Base-by-base conservation (phyloP, 2,113 vertebrate species). In the Corythornis cristatus region DNA sequence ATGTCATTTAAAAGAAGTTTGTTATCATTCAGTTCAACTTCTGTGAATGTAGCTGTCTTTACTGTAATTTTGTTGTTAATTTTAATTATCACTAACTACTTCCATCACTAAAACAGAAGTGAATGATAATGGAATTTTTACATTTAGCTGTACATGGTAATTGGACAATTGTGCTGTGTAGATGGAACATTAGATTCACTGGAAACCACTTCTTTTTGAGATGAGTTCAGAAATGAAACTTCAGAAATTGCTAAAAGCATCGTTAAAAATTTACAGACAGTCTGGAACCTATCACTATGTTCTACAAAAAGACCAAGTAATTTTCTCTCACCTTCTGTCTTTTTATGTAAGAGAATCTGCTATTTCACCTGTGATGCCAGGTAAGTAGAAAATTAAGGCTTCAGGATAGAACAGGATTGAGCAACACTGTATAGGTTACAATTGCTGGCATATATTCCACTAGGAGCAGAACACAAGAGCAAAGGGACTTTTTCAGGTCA, bases 181-280 rank as follows among this genome's bases (percentile, higher is more conserved):
- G 56, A 68, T 33, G 28, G 71, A 87, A 53, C 6, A 84, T 88
- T 94, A 82, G 51, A 88, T 51, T 70, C 53, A 45, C 33, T 91
- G 48, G 20, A 86, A 95, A 73, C 8, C 17, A 23, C 86, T 79
- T 68, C 18, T 87, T 88, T 89, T 85, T 43, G 57, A 94, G 58
- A 60, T 70, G 26, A 37, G 26, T 60, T 93, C 79, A 79, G 80
- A 88, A 93, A 82, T 57, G 23, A 85, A 93, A 95, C 46, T 94
- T 76, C 75, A 91, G 62, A 96, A 91, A 92, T 90, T 95, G 43
- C 67, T 93, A 68, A 94, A 95, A 93, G 51, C 60, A 80, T 77
- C 78, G 62, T 95, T 84, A 93, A 94, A 89, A 88, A 92, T 86
- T 91, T 81, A 93, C 33, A 91, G 53, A 54, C 18, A 43, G 25